These are phyloP conservation scores for Harpalus rubripes DNA, from an alignment of 2,888 invertebrate species.

Conservation along the genomic window DNA sequence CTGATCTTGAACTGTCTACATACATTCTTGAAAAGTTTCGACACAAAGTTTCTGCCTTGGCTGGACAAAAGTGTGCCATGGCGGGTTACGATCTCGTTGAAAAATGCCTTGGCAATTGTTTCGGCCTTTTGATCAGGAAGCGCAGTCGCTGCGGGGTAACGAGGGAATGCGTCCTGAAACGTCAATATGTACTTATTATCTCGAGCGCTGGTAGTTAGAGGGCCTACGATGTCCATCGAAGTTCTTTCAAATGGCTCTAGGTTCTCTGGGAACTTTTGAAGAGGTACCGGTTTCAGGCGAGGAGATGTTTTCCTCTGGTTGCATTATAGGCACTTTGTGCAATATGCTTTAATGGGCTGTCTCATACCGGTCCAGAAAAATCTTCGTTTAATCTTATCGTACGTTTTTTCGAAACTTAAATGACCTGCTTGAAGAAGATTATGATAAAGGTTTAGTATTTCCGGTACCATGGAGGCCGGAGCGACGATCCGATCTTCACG, in stretches of 20 bases:
- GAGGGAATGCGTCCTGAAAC: constrained; percentile 68
- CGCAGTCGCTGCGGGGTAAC: constrained; percentile 68
- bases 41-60: constrained; percentile 68
- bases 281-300: neutral
- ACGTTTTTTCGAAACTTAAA: no score
- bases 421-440: no score
- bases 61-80: neutral
- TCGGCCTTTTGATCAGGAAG: constrained; percentile 67
- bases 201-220: neutral
- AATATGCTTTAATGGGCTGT: neutral
- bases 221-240: neutral
- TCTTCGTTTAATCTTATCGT: no score
- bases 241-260: neutral
- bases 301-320: neutral
- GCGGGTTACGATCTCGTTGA: neutral
- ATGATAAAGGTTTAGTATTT: no score
- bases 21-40: constrained; percentile 56
- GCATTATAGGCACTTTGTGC: neutral
- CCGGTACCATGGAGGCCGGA: no score
- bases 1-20: constrained; percentile 58
- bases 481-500: no score
- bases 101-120: neutral
- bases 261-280: neutral
- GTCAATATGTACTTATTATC: constrained; percentile 70
- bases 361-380: neutral